Conservation (phyloP, 2,797 vertebrate species). For the Thaleichthys pacificus region DNA sequence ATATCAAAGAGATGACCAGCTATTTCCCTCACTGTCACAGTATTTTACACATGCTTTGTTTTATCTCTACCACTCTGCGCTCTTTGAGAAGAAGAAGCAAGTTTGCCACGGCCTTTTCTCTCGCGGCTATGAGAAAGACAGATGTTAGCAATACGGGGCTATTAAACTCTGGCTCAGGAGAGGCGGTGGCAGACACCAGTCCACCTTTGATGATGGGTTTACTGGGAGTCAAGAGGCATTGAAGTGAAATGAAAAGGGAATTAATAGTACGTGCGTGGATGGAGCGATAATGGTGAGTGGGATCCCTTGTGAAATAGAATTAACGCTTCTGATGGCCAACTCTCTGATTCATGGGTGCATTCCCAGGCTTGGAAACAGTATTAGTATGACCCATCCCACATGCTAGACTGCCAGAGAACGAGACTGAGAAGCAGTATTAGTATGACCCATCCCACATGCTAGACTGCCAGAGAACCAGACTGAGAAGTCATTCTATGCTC, state of each 20-base stretch:
- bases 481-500: conserved; percentile 12
- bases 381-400: conserved; percentile 20
- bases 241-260: conserved; percentile 71
- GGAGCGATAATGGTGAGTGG: conserved; percentile 58
- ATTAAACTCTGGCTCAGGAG: conserved; percentile 67
- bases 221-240: conserved; percentile 69
- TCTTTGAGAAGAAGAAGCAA: conserved; percentile 46
- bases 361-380: conserved; percentile 52
- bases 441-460: conserved; percentile 26
- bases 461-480: conserved; percentile 24
- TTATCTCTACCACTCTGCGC: conserved; percentile 49
- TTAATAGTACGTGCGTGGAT: conserved; percentile 69
- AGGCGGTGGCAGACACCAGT: conserved; percentile 64
- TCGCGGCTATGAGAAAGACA: conserved; percentile 53
- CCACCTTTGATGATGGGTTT: conserved; percentile 71
- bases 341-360: conserved; percentile 41
- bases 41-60: conserved; percentile 57
- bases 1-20: conserved; percentile 35
- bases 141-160: conserved; percentile 75
- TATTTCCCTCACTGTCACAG: conserved; percentile 54
- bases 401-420: conserved; percentile 23
- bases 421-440: conserved; percentile 13
- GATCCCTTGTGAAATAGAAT: conserved; percentile 60
- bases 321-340: conserved; percentile 59
- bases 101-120: conserved; percentile 45